These are phyloP conservation scores for Hetaerina titia DNA, from an alignment of 2,888 invertebrate genomes.

Conservation along the genomic window DNA sequence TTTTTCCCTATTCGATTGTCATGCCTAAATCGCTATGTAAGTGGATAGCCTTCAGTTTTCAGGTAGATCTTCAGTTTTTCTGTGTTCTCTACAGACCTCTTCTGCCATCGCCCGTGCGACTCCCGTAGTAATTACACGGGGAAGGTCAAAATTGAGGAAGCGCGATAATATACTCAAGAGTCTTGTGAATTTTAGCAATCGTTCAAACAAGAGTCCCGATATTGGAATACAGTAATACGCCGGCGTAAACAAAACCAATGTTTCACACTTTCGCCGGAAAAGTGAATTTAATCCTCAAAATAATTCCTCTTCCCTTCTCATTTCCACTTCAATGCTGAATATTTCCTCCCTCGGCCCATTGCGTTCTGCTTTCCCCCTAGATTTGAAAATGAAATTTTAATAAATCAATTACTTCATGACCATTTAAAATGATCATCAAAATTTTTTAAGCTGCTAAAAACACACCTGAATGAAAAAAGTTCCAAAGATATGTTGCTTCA, in stretches of 20 bases:
- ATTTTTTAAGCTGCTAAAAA: too few relatives aligned
- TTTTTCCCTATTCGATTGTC: too few relatives aligned
- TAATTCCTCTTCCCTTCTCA: not conserved
- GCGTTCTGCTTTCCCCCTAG: not conserved
- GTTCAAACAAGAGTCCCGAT: not conserved
- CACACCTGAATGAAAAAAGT: too few relatives aligned
- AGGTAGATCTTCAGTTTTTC: too few relatives aligned
- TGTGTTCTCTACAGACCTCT: not conserved
- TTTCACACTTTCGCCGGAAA: not conserved
- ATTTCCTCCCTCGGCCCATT: not conserved
- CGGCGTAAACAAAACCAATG: not conserved
- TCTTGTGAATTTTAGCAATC: not conserved
- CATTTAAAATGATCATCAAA: too few relatives aligned
- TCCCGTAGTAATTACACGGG: not conserved
- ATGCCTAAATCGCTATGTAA: too few relatives aligned
- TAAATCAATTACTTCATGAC: not conserved
- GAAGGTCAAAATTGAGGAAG: not conserved
- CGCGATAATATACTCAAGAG: not conserved
- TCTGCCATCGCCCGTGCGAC: not conserved
- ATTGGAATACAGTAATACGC: slow-evolving; percentile 12
- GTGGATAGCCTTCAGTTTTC: too few relatives aligned
- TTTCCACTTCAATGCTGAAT: not conserved
- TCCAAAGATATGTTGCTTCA: too few relatives aligned
- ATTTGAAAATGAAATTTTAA: too few relatives aligned
- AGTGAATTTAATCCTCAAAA: not conserved